Conservation (phyloP, 2,888 invertebrate species). For the Allacma fusca region DNA sequence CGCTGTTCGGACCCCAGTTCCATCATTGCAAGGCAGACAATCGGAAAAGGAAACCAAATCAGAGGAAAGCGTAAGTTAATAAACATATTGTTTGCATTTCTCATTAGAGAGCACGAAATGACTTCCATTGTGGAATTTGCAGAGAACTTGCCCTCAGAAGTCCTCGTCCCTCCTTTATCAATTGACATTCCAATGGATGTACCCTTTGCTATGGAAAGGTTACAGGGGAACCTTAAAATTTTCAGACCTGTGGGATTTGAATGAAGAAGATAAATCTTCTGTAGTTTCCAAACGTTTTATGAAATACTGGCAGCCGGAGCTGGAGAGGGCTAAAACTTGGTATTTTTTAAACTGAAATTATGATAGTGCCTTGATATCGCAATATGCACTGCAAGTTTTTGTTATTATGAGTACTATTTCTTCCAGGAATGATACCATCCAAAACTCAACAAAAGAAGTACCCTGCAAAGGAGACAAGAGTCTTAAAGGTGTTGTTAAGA, state of each 20-base stretch:
- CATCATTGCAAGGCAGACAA: neutral
- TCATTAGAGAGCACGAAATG: no score
- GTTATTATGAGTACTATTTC: no score
- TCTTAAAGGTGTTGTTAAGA: no score
- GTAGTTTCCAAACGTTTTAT: conserved; percentile 64
- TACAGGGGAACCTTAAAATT: conserved; percentile 67
- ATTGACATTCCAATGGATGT: conserved; percentile 67
- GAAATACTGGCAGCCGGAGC: conserved; percentile 63
- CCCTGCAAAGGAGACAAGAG: no score
- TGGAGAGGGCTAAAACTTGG: neutral
- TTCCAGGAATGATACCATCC: no score
- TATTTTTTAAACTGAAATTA: no score
- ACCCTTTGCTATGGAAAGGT: conserved; percentile 63
- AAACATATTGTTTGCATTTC: neutral
- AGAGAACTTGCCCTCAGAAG: conserved; percentile 66
- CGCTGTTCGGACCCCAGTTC: neutral
- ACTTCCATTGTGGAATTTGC: neutral
- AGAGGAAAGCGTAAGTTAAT: neutral
- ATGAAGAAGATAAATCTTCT: conserved; percentile 64
- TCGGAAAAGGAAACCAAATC: neutral
- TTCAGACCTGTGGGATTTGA: conserved; percentile 69
- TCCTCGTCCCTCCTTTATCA: conserved; percentile 66
- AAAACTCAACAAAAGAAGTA: no score
- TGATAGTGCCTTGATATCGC: no score
- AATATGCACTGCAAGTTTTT: no score